Base-by-base conservation (phyloP, 2,888 invertebrate species). In the Pyrrhia umbra region DNA sequence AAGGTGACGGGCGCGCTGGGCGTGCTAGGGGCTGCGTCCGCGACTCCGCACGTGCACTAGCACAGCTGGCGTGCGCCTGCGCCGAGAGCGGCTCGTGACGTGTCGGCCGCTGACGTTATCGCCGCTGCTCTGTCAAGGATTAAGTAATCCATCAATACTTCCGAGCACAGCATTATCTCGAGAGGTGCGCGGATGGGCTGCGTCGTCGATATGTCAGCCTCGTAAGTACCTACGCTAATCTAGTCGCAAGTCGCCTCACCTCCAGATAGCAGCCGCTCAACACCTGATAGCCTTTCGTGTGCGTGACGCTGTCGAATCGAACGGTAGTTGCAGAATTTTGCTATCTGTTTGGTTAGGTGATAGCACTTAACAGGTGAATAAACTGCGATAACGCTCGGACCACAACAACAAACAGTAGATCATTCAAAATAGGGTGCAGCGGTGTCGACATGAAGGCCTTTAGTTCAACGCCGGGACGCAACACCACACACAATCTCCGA, bases 211-310 rank as follows among this genome's bases (percentile, higher is more conserved):
- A 71, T 51, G 67, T 72, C 43, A 34, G n/a, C 30, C 37, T 43
- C 42, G 72, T 45, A 42, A 71, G 25, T 45, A 6, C 3, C 23
- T 27, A 4, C 37, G 50, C 25, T 72, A 57, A 68, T 73, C 67
- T 46, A 21, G 49, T 45, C 21, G 46, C 27, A 56, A 42, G 49
- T 65, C 49, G 40, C 16, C 2, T 16, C 23, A 27, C 16, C 40
- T 8, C 16, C 39, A 30, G 68, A 68, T 72, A 50, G 10, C 27
- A 34, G 27, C 59, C 37, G 16, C 23, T 59, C 39, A 18, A 25
- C 45, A 51, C 25, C 30, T 34, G 70, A 51, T 39, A 50, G 27
- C 15, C 25, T 25, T 30, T 42, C 18, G 61, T 23, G 27, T 21
- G 39, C 8, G 40, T 70, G 64, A 71, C 64, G 47, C 37, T 30